Evolutionary conservation across 2,888 invertebrate species (phyloP), one percentile per base, ranked within the genome.

Genomic region (Pollenia griseotomentosa): DNA sequence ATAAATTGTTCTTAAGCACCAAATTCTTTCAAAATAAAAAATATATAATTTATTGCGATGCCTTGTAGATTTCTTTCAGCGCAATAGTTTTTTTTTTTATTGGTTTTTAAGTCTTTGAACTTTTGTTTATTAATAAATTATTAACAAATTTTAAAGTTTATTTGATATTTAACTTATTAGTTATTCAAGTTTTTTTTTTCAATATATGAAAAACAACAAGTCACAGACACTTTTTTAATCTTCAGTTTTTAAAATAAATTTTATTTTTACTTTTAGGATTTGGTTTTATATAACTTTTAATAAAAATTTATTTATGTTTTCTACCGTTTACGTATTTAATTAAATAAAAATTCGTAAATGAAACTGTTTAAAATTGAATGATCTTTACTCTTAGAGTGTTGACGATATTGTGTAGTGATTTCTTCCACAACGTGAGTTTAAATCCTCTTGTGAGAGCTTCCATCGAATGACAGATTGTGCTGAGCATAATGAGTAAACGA

Each of bases 341-440:
- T 63, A 55, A 57, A 57, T 23, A 40, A 66, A 23, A 16, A 53
- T 68, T 77, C 66, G 66, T 59, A 23, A 63, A 40, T 33, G 6
- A 51, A 65, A 48, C 59, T 66, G 42, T 70, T 79, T 68, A 51
- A 19, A 66, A 79, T 81, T 61, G 48, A 57, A 11, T 88, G 91
- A 91, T 92, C 91, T 92, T 90, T 88, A 90, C 92, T 91, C 90
- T 90, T 91, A 92, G 93, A 93, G 91, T 91, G 93, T 91, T 93
- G 92, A 91, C 91, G 93, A 92, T 92, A 91, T 91, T 93, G 92
- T 93, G 93, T 93, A 90, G 91, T 91, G 92, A 92, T 92, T 91
- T 92, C 91, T 91, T 90, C 91, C 89, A 90, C 90, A 91, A 91
- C 93, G 91, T 90, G 92, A 93, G 93, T 91, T 93, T 93, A 92